Base-by-base conservation (phyloP, 2,888 invertebrate species). In the Sminthurinus aureus region DNA sequence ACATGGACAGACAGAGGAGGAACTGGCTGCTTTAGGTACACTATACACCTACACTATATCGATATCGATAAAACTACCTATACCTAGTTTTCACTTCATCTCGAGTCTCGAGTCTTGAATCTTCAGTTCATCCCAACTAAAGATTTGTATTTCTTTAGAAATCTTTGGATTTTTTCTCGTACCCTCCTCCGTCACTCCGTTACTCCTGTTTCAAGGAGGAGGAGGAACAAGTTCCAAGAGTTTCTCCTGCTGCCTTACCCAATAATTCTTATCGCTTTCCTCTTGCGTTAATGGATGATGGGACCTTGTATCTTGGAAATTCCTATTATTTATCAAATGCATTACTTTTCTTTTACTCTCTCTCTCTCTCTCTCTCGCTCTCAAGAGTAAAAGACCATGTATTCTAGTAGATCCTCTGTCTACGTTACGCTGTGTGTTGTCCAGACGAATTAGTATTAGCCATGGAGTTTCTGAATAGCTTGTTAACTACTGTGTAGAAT, bases 241-340 rank as follows among this genome's bases (percentile, higher is more conserved):
- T 51, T 15, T n/a, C 38, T n/a, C 26, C 76, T 52, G 15, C 51
- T 76, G 24, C 22, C 20, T 51, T 20, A 58, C 71, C 24, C 71
- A 22, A 71, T 71, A 71, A 71, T 71, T 71, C 71, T 71, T 71
- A 71, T 71, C 67, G 67, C 22, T n/a, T 11, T 67, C 24, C 22
- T 26, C 24, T 24, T 71, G 24, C 71, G 22, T 71, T 71, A 71
- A 71, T 71, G 71, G 71, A 71, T 71, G 24, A 13, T 71, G 71
- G 20, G 24, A 24, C 26, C 71, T 71, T 24, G 24, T 71, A 24
- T 24, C 26, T 26, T 22, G 71, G 2, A 71, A 71, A 9, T 20
- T 20, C 69, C 69, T 22, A 58, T 58, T 71, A 71, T 71, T 71
- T 71, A 71, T 71, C 71, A 71, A 71, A 71, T 24, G 20, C 24